Evolutionary conservation across 2,888 invertebrate species (phyloP), one percentile per base, ranked within the genome.

Genomic region (Sthenelais limicola): DNA sequence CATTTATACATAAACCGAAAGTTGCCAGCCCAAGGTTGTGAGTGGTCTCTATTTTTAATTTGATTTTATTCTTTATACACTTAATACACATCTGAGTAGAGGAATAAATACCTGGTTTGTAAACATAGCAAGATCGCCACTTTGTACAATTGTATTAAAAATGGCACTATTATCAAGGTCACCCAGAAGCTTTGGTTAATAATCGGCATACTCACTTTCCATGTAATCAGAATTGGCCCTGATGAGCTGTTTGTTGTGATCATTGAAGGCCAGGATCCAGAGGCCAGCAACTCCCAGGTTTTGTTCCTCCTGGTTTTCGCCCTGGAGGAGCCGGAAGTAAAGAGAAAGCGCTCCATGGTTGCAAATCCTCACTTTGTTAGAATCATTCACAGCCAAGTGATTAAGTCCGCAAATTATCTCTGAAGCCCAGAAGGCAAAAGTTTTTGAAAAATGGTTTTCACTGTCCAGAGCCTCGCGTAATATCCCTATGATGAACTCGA

Each of bases 191-290:
- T n/a, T n/a, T n/a, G n/a, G n/a, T n/a, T n/a, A n/a, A n/a, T n/a
- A n/a, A n/a, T n/a, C n/a, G 47, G n/a, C 9, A 54, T 21, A 62
- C 81, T 58, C 75, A 84, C 85, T 82, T 77, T 82, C 78, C 54
- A 84, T 76, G 56, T 82, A 82, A 0, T 78, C 81, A 9, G 80
- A 76, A 47, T 80, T 78, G 21, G 80, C 76, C 48, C 75, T 77
- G 68, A 86, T 82, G 24, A 78, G 74, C 15, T 71, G 35, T 70
- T 82, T 83, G 72, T 84, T 85, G 54, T 80, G 79, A 26, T 79
- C 75, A 74, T 81, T 82, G 70, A 86, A 86, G 15, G 84, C 80
- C 21, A 86, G 76, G 24, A 83, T 82, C 86, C 86, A 86, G 3
- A 86, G 68, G 12, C 84, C 83, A 35, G 78, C 78, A 18, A 83